phyloP scores from a whole-genome alignment of 2,113 vertebrate species.

The Eclectus roratus region DNA sequence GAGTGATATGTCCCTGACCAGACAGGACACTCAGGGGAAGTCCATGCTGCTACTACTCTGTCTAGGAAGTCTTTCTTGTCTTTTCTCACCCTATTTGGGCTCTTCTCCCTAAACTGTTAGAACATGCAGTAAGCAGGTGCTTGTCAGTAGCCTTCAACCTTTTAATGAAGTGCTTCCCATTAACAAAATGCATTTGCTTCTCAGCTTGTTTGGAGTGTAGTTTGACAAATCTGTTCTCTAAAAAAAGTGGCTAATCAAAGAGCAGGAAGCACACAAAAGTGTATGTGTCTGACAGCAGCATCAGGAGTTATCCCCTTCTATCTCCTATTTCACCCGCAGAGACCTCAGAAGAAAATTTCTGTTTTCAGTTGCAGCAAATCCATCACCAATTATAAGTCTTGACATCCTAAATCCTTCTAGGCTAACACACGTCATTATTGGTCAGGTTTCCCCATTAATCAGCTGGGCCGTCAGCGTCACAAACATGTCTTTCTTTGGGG shows the following conservation, averaged over 20 bases:
- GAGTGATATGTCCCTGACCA: not conserved
- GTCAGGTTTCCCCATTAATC: not conserved
- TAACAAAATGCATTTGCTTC: not conserved
- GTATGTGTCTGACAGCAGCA: not conserved
- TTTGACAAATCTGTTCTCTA: not conserved
- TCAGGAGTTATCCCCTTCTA: not conserved
- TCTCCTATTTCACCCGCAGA: not conserved
- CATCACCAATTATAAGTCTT: rapidly evolving
- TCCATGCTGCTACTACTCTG: not conserved
- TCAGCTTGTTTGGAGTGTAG: not conserved
- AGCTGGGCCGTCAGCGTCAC: not conserved
- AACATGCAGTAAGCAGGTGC: not conserved
- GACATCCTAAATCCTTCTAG: not conserved
- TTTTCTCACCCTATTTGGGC: not conserved
- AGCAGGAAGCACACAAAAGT: not conserved
- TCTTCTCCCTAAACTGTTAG: not conserved
- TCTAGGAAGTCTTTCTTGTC: not conserved
- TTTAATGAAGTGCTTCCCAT: not conserved
- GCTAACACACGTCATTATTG: not conserved
- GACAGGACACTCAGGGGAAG: not conserved
- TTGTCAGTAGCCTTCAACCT: not conserved
- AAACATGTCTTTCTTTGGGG: not conserved
- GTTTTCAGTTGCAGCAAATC: not conserved
- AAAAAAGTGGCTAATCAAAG: not conserved
- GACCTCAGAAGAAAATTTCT: not conserved